Evolutionary conservation across 1,140 invertebrate species (phyloP), one percentile per base, ranked within the genome.

Genomic region (Drosophila arawakana): DNA sequence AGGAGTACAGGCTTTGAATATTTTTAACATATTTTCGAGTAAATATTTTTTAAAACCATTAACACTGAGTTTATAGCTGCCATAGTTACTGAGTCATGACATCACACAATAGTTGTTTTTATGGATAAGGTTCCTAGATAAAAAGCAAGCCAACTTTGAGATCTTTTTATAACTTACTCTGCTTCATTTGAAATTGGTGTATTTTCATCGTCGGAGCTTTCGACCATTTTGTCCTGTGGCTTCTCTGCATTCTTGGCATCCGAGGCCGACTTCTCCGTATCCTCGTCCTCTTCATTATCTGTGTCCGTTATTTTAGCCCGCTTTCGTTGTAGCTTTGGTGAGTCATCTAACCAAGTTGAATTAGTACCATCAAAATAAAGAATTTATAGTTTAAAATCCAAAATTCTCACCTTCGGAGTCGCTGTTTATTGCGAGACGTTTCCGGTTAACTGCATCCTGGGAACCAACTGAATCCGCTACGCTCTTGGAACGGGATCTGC

Each of bases 181-280:
- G 80, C 55, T 11, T 91, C 89, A 59, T 86, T 89, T 25, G 69
- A 75, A 54, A 90, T 77, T 8, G 90, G 91, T 7, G 94, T 92
- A 72, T 94, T 95, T 80, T 95, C 94, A 80, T 96, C 95, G 15
- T 93, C 92, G 0, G 90, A 90, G 52, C 93, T 93, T 13, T 95
- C 92, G 50, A 47, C 43, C 2, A 63, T 66, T 43, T 86, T 85
- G 7, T 77, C 60, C 25, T 76, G 57, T n/a, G 55, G 3, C 35
- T 81, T 62, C 34, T 91, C 47, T 7, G 30, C n/a, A 21, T 30
- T 55, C 41, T 43, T 43, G 4, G 9, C 46, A 1, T 62, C 57
- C 2, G 8, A 57, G 25, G 25, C 63, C 30, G 49, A n/a, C 7
- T 76, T 57, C 11, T 39, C 15, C 21, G 85, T 84, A 7, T 84